Conservation (phyloP, 2,888 invertebrate genomes). For the Stenodema calcarata region DNA sequence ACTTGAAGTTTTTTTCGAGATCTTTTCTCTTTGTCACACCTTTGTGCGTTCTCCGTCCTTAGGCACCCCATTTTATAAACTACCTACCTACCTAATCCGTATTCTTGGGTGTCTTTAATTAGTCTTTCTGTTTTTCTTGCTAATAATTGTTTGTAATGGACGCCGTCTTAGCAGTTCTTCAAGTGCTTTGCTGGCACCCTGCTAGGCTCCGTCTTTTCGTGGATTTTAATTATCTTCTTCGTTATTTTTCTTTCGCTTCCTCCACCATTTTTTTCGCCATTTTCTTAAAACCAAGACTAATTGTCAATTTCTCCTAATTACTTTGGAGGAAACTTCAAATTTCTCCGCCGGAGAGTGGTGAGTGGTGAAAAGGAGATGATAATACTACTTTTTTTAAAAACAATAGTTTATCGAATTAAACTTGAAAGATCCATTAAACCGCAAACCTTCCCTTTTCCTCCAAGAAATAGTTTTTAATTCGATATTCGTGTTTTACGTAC, state of each 20-base stretch:
- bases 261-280: neutral
- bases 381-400: no score
- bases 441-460: no score
- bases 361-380: neutral
- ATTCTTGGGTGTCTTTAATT: neutral
- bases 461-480: no score
- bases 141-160: neutral
- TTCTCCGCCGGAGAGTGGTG: neutral
- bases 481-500: no score
- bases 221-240: neutral
- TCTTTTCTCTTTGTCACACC: neutral
- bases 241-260: neutral
- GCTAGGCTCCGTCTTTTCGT: neutral
- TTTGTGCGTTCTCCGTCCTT: neutral
- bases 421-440: no score
- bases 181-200: neutral
- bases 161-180: neutral
- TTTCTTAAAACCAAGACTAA: neutral
- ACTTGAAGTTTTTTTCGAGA: neutral
- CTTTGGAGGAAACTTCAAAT: neutral
- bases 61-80: neutral
- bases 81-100: neutral
- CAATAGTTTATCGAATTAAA: no score
- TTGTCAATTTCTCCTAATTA: neutral
- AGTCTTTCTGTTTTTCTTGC: slow-evolving; percentile 1